A percentile compares a stretch with the other conserved stretches of the same genome.
Evolutionary conservation across 2,797 vertebrate species (phyloP).

Genomic region (Poecilia picta): DNA sequence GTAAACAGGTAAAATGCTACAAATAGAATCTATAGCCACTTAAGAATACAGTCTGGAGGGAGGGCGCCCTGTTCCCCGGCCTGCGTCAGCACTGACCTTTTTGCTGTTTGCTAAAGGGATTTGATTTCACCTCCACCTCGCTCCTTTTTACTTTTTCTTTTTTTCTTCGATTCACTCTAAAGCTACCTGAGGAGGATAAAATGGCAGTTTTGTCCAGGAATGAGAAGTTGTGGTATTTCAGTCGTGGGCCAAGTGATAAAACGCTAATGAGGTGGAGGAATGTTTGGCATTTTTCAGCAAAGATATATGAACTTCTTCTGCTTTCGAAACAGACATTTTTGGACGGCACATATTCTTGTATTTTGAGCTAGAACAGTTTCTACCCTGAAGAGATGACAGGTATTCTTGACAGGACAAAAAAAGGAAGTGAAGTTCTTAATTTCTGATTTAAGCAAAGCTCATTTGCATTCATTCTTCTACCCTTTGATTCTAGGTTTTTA

Average conservation of each 20-base stretch:
- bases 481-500: slow-evolving; percentile 17
- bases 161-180: slow-evolving; percentile 63
- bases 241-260: slow-evolving; percentile 49
- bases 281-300: slow-evolving; percentile 18
- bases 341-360: slow-evolving; percentile 1
- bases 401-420: neutral
- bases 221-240: slow-evolving; percentile 50
- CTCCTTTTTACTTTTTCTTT: slow-evolving; percentile 50
- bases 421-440: neutral
- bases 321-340: neutral
- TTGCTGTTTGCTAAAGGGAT: slow-evolving; percentile 84
- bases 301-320: neutral
- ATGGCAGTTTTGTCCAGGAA: slow-evolving; percentile 72
- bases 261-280: slow-evolving; percentile 29
- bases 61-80: slow-evolving; percentile 60
- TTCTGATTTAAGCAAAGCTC: slow-evolving; percentile 18
- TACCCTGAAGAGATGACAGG: neutral
- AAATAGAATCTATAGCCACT: slow-evolving; percentile 79
- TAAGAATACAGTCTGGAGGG: slow-evolving; percentile 76
- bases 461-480: neutral
- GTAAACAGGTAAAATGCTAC: slow-evolving; percentile 81
- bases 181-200: slow-evolving; percentile 71
- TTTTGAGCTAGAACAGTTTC: neutral
- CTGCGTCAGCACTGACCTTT: slow-evolving; percentile 86
- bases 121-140: slow-evolving; percentile 76